Base-by-base conservation (phyloP, 2,888 invertebrate genomes). In the Hesperia comma region DNA sequence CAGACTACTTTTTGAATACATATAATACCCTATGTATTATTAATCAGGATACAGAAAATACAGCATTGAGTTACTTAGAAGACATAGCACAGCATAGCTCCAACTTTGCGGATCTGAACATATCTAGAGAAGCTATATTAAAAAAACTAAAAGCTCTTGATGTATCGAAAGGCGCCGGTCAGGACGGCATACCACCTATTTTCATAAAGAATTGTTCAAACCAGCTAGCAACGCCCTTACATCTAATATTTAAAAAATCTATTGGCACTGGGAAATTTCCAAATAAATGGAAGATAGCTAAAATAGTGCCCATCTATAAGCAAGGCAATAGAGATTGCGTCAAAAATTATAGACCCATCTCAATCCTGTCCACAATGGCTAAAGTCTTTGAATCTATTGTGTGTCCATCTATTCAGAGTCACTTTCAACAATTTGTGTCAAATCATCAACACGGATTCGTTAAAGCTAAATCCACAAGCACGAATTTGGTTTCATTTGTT, bases 381-480 rank as follows among this genome's bases (percentile, higher is more conserved):
- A 72, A 70, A 43, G 40, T 69, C 8, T 63, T 72, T 19, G 70
- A 70, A 26, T 58, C 68, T 0, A 10, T 70, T 12, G 15, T 72
- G 6, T 66, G 49, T 26, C 40, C 60, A 6, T 5, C 12, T 7
- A 26, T 70, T 6, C 55, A 63, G 12, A 40, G 10, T 5, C 55
- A 68, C 46, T 32, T 70, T 26, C 64, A 63, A 41, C 56, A 3
- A 8, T 55, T 51, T 26, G 5, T 70, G 0, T 49, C 41, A 21
- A 15, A 49, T 2, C 55, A 56, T 46, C 56, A 56, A 56, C 56
- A 56, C 19, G 56, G 56, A 37, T 56, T 56, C 19, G 40, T 56
- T 1, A 37, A 37, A 40, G 19, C 21, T 6, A 53, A n/a, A 53
- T 53, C 53, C n/a, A 53, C 53, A 53, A 26, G 26, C n/a, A 53